phyloP scores from a whole-genome alignment of 2,797 vertebrate species.

The Gymnothorax javanicus region DNA sequence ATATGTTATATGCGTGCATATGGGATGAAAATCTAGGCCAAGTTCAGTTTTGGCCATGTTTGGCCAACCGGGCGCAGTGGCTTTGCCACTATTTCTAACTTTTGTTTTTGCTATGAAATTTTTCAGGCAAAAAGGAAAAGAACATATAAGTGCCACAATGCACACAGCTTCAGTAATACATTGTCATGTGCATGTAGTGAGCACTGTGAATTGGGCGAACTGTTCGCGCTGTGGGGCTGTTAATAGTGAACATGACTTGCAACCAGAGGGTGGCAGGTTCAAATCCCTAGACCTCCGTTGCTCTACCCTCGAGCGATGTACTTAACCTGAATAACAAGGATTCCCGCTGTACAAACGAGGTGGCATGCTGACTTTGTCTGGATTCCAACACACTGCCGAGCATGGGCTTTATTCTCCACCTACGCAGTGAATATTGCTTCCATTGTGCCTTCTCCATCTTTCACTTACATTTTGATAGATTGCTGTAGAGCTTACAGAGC shows the following conservation, averaged over 20 bases:
- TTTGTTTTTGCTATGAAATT: slow-evolving; percentile 7
- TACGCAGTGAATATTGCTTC: neutral
- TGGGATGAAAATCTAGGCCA: too few relatives aligned
- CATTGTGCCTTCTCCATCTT: neutral
- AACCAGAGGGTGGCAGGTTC: neutral
- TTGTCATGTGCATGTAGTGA: neutral
- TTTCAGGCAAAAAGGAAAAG: neutral
- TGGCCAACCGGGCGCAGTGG: too few relatives aligned
- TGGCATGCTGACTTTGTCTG: neutral
- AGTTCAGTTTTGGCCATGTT: too few relatives aligned
- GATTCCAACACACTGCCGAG: neutral
- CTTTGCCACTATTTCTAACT: neutral
- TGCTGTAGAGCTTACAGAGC: neutral
- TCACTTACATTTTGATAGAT: neutral
- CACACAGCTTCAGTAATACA: slow-evolving; percentile 5
- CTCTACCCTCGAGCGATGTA: neutral
- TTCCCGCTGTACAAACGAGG: neutral
- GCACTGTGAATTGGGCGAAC: neutral
- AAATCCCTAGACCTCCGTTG: neutral
- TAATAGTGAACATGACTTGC: neutral
- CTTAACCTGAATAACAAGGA: neutral
- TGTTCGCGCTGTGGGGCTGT: neutral
- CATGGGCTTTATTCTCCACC: neutral
- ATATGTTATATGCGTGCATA: too few relatives aligned
- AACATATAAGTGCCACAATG: neutral